These are phyloP conservation scores for Mylabris phalerata DNA, from an alignment of 1,140 invertebrate genomes.

Conservation along the genomic window DNA sequence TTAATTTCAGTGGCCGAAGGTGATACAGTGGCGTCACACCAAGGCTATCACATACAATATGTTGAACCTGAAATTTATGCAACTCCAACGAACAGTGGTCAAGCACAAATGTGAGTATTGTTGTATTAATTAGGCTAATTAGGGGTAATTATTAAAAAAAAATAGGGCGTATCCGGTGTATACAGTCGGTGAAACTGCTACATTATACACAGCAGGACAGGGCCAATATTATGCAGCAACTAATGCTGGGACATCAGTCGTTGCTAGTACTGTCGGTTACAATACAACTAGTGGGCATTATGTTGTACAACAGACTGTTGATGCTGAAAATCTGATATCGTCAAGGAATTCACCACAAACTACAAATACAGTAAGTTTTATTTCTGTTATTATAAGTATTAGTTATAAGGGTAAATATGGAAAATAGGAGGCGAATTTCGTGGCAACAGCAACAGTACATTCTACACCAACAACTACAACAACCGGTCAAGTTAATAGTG, in stretches of 20 bases:
- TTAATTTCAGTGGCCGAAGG: constrained; percentile 43
- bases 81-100: constrained; percentile 41
- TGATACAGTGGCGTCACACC: constrained; percentile 45
- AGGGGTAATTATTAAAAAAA: no score
- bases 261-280: constrained; percentile 53
- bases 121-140: neutral
- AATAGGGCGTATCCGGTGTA: constrained; percentile 76
- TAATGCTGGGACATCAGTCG: constrained; percentile 49
- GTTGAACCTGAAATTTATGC: constrained; percentile 58
- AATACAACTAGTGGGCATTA: constrained; percentile 50
- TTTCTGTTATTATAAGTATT: neutral
- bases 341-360: constrained; percentile 61
- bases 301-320: constrained; percentile 52
- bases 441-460: constrained; percentile 53
- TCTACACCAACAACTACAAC: constrained; percentile 43
- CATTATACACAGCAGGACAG: constrained; percentile 62
- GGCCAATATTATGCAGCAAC: constrained; percentile 56
- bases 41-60: constrained; percentile 61
- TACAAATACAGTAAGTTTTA: constrained; percentile 49
- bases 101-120: constrained; percentile 46
- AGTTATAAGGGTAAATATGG: neutral
- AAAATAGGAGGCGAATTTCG: constrained; percentile 56
- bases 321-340: constrained; percentile 45
- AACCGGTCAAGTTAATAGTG: constrained; percentile 46
- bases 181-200: constrained; percentile 66